Evolutionary conservation across 1,140 invertebrate genomes (phyloP).

Genomic region (Dendrolimus kikuchii): DNA sequence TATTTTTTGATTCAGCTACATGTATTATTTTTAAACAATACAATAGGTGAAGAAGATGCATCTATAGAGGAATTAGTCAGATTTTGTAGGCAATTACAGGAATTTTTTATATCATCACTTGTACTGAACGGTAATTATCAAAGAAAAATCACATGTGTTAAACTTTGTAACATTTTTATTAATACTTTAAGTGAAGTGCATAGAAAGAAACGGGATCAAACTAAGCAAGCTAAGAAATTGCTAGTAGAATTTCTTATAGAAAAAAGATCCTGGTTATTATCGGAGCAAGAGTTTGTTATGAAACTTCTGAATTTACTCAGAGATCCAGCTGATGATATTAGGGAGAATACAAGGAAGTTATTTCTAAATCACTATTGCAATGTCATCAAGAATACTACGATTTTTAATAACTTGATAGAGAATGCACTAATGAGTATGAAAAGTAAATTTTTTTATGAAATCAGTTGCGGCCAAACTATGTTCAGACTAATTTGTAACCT

Average conservation of each 20-base stretch:
- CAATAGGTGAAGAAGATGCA: conserved; percentile 15
- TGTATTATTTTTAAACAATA: conserved; percentile 23
- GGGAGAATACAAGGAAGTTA: conserved; percentile 34
- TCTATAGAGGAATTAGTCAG: conserved; percentile 18
- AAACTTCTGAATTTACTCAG: conserved; percentile 37
- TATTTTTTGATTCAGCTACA: conserved; percentile 40
- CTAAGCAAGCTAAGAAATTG: conserved; percentile 13
- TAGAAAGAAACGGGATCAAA: conserved; percentile 34
- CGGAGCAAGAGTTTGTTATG: conserved; percentile 25
- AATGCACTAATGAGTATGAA: conserved; percentile 30
- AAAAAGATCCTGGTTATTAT: conserved; percentile 26
- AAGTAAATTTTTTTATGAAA: conserved; percentile 58
- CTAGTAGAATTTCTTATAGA: conserved; percentile 26
- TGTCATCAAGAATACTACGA: conserved; percentile 12
- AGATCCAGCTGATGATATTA: conserved; percentile 51
- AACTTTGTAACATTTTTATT: conserved; percentile 36
- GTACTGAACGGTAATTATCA: conserved; percentile 59
- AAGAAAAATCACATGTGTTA: conserved; percentile 55
- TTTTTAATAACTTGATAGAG: conserved; percentile 27
- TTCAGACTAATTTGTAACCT: conserved; percentile 45
- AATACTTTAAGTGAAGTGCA: conserved; percentile 30
- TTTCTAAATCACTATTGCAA: conserved; percentile 34
- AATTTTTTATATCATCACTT: conserved; percentile 39
- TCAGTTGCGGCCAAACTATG: conserved; percentile 45
- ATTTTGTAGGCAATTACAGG: conserved; percentile 42